Evolutionary conservation across 2,113 vertebrate species (phyloP).

Genomic region (Spea bombifrons): DNA sequence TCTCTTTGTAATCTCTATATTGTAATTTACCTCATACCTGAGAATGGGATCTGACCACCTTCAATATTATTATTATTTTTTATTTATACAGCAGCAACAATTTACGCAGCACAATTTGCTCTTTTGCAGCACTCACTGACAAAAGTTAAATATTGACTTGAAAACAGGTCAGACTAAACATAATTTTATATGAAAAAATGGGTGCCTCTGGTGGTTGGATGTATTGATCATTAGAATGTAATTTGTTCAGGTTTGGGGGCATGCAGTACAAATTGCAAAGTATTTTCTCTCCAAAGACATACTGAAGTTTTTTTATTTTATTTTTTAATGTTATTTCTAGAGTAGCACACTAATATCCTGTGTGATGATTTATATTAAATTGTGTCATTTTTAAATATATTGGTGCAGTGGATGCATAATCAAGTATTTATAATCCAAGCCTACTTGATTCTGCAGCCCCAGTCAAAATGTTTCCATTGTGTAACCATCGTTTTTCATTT

Average conservation of each 20-base stretch:
- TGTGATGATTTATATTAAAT: constrained; percentile 32
- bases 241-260: constrained; percentile 83
- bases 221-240: constrained; percentile 88
- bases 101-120: not conserved
- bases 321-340: constrained; percentile 63
- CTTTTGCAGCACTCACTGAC: constrained; percentile 67
- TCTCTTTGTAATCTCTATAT: too few species aligned
- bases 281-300: constrained; percentile 72
- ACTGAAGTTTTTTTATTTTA: constrained; percentile 48
- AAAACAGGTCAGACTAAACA: constrained; percentile 70
- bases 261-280: constrained; percentile 72
- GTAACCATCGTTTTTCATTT: constrained; percentile 75
- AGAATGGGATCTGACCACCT: too few species aligned
- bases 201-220: constrained; percentile 80
- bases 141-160: constrained; percentile 73
- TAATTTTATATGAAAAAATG: constrained; percentile 64
- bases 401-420: constrained; percentile 30
- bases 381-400: constrained; percentile 17
- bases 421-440: constrained; percentile 24
- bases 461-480: constrained; percentile 61
- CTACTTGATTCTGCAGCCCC: constrained; percentile 52
- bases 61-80: not conserved
- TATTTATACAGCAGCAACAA: not conserved
- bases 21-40: too few species aligned
- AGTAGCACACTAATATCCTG: constrained; percentile 58